Evolutionary conservation across 1,140 invertebrate species (phyloP).

Genomic region (Spodoptera frugiperda): DNA sequence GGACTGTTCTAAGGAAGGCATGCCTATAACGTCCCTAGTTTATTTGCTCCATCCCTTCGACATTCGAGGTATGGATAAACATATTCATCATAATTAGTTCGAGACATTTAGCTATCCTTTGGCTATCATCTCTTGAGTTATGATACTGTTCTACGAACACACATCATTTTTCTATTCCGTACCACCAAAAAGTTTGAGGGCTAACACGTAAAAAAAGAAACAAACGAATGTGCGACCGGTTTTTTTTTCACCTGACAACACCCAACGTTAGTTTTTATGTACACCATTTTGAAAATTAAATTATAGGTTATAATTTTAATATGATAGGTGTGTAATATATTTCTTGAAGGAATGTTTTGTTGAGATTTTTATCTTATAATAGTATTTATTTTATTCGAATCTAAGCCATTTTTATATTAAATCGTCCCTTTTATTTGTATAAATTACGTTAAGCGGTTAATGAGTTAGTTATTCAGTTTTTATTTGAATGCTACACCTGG

Average conservation of each 20-base stretch:
- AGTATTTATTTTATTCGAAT: constrained; percentile 58
- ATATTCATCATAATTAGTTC: constrained; percentile 59
- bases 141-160: constrained; percentile 71
- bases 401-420: constrained; percentile 42
- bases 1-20: neutral
- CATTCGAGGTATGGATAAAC: constrained; percentile 41
- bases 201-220: constrained; percentile 75
- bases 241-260: constrained; percentile 79
- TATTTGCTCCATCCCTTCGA: constrained; percentile 44
- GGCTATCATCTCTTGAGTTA: constrained; percentile 62
- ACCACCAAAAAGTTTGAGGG: constrained; percentile 72
- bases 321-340: constrained; percentile 83
- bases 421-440: constrained; percentile 46
- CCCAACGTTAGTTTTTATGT: constrained; percentile 75
- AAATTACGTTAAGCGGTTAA: constrained; percentile 39
- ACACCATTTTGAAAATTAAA: constrained; percentile 82
- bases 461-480: constrained; percentile 32
- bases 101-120: constrained; percentile 44
- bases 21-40: constrained; percentile 15
- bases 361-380: constrained; percentile 69
- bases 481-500: constrained; percentile 4
- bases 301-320: constrained; percentile 86
- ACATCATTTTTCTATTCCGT: constrained; percentile 75
- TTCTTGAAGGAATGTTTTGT: constrained; percentile 71
- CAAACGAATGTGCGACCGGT: constrained; percentile 77